Conservation (phyloP, 2,888 invertebrate genomes). For the Philereme transversata region DNA sequence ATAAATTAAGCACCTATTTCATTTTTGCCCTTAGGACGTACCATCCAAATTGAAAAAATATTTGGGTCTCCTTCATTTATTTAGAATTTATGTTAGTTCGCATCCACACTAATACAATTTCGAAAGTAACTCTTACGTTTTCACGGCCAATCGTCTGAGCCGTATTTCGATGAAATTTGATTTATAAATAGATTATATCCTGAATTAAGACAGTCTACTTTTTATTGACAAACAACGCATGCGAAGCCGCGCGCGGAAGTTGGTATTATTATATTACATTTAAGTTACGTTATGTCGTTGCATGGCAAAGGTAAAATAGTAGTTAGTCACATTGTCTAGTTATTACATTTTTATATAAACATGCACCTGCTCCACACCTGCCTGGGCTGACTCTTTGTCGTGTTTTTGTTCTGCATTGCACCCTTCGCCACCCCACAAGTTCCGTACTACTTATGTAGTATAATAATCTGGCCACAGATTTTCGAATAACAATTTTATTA, state of each 20-base stretch:
- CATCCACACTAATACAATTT: too few relatives aligned
- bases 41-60: slow-evolving; percentile 8
- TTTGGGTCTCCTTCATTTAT: too few relatives aligned
- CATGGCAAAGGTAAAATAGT: slow-evolving; percentile 3
- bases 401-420: slow-evolving; percentile 19
- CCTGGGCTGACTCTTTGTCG: slow-evolving; percentile 12
- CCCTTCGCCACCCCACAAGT: slow-evolving; percentile 12
- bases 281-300: background rate
- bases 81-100: too few relatives aligned
- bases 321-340: slow-evolving; percentile 13
- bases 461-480: slow-evolving; percentile 4
- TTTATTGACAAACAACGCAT: too few relatives aligned
- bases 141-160: too few relatives aligned
- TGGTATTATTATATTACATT: too few relatives aligned
- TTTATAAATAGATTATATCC: too few relatives aligned
- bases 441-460: background rate
- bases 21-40: slow-evolving; percentile 18
- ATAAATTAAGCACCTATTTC: slow-evolving; percentile 37
- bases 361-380: slow-evolving; percentile 36
- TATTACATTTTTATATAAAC: slow-evolving; percentile 12
- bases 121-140: too few relatives aligned
- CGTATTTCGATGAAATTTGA: too few relatives aligned
- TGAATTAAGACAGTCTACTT: too few relatives aligned
- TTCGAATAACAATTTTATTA: background rate
- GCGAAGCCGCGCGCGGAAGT: too few relatives aligned